phyloP scores from a whole-genome alignment of 2,797 vertebrate genomes.

The Dermochelys coriacea region DNA sequence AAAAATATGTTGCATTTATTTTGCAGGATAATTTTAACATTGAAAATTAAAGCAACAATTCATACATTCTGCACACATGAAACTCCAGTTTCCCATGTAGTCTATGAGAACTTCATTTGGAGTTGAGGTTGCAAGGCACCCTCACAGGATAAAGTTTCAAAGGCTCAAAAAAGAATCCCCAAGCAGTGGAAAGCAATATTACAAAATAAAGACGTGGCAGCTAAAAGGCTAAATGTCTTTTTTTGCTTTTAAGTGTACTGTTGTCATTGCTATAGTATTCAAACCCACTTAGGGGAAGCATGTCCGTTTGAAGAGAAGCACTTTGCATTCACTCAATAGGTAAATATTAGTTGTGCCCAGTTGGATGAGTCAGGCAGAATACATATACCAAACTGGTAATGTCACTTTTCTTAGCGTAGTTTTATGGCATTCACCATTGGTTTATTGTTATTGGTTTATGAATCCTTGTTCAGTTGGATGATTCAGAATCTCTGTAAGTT shows the following conservation, averaged over 20 bases:
- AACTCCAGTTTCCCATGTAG: background rate
- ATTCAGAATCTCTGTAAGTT: conserved; percentile 39
- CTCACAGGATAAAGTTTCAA: background rate
- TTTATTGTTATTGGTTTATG: background rate
- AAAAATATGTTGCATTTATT: background rate
- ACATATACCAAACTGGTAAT: background rate
- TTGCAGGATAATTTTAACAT: background rate
- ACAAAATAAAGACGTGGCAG: background rate
- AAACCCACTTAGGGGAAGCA: background rate
- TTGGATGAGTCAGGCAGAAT: background rate
- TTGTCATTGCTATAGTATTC: background rate
- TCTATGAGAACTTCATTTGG: background rate
- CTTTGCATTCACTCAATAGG: background rate
- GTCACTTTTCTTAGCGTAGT: background rate
- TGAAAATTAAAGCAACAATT: background rate
- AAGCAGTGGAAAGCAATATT: background rate
- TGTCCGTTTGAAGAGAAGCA: background rate
- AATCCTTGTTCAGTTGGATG: background rate
- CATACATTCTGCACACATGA: background rate
- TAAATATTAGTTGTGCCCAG: background rate
- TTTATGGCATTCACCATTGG: conserved; percentile 27
- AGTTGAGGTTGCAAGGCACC: background rate
- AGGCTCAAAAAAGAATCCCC: background rate
- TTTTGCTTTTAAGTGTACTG: background rate
- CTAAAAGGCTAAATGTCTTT: background rate